Base-by-base conservation (phyloP, 2,888 invertebrate species). In the Apamea epomidion region DNA sequence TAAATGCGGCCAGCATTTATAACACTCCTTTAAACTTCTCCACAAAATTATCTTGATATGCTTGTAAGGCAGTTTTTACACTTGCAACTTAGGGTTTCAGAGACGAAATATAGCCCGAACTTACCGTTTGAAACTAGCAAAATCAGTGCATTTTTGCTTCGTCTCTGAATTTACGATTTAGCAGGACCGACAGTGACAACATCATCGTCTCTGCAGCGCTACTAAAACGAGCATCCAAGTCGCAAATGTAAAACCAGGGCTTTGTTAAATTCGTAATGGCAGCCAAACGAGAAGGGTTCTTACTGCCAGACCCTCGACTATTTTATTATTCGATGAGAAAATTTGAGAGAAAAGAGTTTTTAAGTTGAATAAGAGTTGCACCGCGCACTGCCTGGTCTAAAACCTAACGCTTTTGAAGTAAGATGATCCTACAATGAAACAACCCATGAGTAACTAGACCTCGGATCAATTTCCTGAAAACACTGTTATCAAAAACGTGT, bases 331-430 rank as follows among this genome's bases (percentile, higher is more conserved):
- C 14, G 7, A 37, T 67, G 37, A 25, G 7, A 37, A 32, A 32
- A 21, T 65, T 32, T 45, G 2, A 32, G n/a, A 71, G 29, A n/a
- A 25, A 37, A 21, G 0, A n/a, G 75, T 32, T 64, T 32, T 32
- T 64, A 16, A 32, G 48, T 18, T 45, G 16, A 16, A 32, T 51
- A 51, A 78, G 79, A 89, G 89, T 90, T 90, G 89, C 85, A 87
- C 89, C 74, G 74, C 82, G 79, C 90, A 84, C 60, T 69, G 87
- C 87, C 81, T 65, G 68, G 1, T 10, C 60, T 72, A 18, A 29
- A n/a, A 32, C 51, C 25, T 73, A 64, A 72, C 74, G 51, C 77
- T 74, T 65, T 65, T 37, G 5, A 58, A 62, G 5, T 54, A 29
- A 18, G 7, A 76, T 71, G 42, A 51, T 16, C 85, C 64, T 32